Evolutionary conservation across 2,888 invertebrate genomes (phyloP).

Genomic region (Apotomis turbidana): DNA sequence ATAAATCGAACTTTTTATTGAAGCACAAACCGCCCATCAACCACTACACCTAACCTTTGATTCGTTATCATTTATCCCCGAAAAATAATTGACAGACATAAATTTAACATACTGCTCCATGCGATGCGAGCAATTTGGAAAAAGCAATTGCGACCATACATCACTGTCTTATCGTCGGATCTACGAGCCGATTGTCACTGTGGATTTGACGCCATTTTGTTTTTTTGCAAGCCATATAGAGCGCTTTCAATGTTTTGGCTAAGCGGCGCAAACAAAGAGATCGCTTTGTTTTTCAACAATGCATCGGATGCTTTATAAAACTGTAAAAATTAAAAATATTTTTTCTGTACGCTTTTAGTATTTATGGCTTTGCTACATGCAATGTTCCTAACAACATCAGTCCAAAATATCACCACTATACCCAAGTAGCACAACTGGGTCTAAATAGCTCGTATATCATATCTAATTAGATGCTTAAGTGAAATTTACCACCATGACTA

Average conservation of each 20-base stretch:
- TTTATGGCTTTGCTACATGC: too few relatives aligned
- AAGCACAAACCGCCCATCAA: not conserved
- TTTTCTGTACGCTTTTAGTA: not conserved
- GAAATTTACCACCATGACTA: too few relatives aligned
- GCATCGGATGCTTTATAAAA: slow-evolving; percentile 10
- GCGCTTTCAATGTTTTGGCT: slow-evolving; percentile 42
- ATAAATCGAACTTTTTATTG: not conserved
- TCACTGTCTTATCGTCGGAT: slow-evolving; percentile 75
- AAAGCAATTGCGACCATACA: slow-evolving; percentile 74
- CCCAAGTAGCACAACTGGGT: too few relatives aligned
- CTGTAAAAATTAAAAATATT: slow-evolving; percentile 13
- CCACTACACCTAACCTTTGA: slow-evolving; percentile 21
- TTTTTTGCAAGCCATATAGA: slow-evolving; percentile 40
- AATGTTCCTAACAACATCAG: too few relatives aligned
- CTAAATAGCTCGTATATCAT: too few relatives aligned
- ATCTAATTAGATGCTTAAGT: too few relatives aligned
- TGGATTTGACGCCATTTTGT: slow-evolving; percentile 50
- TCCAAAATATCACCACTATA: too few relatives aligned
- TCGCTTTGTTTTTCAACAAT: slow-evolving; percentile 22
- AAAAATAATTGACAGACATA: slow-evolving; percentile 69
- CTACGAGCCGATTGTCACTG: slow-evolving; percentile 66
- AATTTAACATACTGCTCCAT: slow-evolving; percentile 56
- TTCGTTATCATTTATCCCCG: slow-evolving; percentile 53
- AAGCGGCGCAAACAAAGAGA: slow-evolving; percentile 31
- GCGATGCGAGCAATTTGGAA: slow-evolving; percentile 72